Evolutionary conservation across 2,113 vertebrate genomes (phyloP).

Genomic region (human (Homo sapiens)): GRCh38 chr4:161438501-161439000

Average conservation of each 20-base stretch:
- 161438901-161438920: background rate
- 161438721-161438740: background rate
- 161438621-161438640: background rate
- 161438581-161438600: background rate
- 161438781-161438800: background rate
- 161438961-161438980: background rate
- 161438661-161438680: background rate
- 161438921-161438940: background rate
- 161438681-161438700: background rate
- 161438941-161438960: background rate
- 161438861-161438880: background rate
- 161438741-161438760: background rate
- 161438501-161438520: background rate
- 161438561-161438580: background rate
- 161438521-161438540: background rate
- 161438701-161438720: constrained; percentile 10
- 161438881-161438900: background rate
- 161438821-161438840: background rate
- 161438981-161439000: background rate
- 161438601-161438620: background rate
- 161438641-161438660: constrained; percentile 23
- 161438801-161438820: background rate
- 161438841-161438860: background rate
- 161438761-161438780: background rate
- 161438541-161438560: background rate